These are phyloP conservation scores for Leptobrachium ailaonicum DNA, from an alignment of 2,113 vertebrate species.

Conservation along the genomic window DNA sequence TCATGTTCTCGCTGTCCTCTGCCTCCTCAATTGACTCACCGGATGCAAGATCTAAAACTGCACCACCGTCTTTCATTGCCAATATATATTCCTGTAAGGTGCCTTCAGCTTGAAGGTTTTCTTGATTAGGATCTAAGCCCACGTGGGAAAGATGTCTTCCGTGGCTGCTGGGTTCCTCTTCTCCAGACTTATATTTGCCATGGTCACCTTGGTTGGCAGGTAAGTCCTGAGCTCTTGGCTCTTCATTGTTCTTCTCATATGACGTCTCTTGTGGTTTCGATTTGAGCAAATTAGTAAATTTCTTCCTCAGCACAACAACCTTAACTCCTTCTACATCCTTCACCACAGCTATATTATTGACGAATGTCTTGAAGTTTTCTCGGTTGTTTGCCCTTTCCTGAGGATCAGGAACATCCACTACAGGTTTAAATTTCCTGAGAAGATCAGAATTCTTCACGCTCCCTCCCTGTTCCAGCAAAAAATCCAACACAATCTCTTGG, in stretches of 20 bases:
- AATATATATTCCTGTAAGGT: neutral
- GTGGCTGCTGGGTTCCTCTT: neutral
- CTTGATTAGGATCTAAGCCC: neutral
- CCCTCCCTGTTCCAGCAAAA: slow-evolving; percentile 73
- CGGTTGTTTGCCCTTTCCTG: slow-evolving; percentile 67
- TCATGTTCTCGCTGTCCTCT: slow-evolving; percentile 30
- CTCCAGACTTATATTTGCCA: neutral
- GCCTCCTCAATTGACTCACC: neutral
- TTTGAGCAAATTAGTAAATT: slow-evolving; percentile 51
- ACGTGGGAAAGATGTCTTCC: neutral
- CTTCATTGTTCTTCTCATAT: neutral
- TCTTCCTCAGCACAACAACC: slow-evolving; percentile 74
- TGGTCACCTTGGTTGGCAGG: neutral
- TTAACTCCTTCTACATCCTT: slow-evolving; percentile 73
- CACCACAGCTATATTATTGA: slow-evolving; percentile 81
- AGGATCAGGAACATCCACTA: slow-evolving; percentile 67
- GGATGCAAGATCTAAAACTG: neutral
- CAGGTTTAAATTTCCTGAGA: slow-evolving; percentile 68
- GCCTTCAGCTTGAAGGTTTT: neutral
- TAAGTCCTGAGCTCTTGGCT: neutral
- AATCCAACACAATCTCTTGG: slow-evolving; percentile 70
- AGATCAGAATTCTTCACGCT: slow-evolving; percentile 72
- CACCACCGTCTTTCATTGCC: neutral
- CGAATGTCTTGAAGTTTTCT: slow-evolving; percentile 76
- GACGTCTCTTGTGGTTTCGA: neutral